Conservation (phyloP, 2,113 vertebrate genomes). For the Anhinga anhinga region DNA sequence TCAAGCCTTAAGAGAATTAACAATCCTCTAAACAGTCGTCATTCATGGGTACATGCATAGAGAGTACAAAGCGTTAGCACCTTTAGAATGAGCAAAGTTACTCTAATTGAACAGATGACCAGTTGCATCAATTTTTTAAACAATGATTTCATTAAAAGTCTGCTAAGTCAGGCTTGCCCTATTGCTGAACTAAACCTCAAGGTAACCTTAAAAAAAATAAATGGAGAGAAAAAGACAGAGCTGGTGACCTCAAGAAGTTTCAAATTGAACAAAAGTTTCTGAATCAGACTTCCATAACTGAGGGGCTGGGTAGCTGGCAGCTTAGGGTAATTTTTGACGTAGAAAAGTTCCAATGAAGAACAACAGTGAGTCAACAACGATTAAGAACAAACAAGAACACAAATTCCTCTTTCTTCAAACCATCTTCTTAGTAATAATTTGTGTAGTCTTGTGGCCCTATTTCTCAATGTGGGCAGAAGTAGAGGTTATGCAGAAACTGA, state of each 20-base stretch:
- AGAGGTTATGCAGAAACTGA: not conserved
- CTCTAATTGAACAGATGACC: not conserved
- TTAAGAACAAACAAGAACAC: not conserved
- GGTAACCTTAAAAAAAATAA: not conserved
- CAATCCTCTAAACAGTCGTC: not conserved
- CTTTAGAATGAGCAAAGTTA: not conserved
- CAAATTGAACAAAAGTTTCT: not conserved
- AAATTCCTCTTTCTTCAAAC: not conserved
- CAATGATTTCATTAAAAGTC: not conserved
- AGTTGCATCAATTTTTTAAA: not conserved
- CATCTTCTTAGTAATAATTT: not conserved
- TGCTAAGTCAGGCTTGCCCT: not conserved
- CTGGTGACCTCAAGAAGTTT: not conserved
- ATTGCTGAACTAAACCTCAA: not conserved
- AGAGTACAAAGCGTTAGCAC: not conserved
- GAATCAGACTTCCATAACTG: not conserved
- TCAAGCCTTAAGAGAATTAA: constrained; percentile 13
- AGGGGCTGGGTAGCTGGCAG: not conserved
- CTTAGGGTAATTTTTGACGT: not conserved
- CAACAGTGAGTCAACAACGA: not conserved
- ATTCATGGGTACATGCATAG: not conserved
- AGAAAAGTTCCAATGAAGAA: not conserved
- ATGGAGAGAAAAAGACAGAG: not conserved
- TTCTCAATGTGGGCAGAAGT: not conserved
- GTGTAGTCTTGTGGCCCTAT: not conserved